Conservation (phyloP, 2,113 vertebrate genomes). For the Tupaia tana region DNA sequence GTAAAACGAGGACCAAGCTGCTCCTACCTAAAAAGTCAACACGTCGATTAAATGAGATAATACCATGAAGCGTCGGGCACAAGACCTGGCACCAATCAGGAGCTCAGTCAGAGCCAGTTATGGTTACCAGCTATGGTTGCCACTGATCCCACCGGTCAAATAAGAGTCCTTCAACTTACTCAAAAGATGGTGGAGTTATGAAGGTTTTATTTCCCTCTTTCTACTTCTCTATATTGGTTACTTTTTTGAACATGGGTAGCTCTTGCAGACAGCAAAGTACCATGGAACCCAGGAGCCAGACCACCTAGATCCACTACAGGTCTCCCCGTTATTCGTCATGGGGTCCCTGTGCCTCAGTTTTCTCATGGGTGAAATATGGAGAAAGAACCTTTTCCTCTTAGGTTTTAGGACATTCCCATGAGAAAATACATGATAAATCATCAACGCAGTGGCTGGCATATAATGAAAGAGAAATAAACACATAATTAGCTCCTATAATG, state of each 20-base stretch:
- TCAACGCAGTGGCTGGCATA: not conserved
- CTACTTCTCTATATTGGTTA: not conserved
- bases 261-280: not conserved
- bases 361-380: not conserved
- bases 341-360: not conserved
- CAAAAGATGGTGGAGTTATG: fast-evolving
- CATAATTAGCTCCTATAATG: not conserved
- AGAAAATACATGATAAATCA: not conserved
- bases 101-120: not conserved
- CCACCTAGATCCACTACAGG: not conserved
- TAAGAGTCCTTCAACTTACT: not conserved
- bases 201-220: not conserved
- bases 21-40: fast-evolving
- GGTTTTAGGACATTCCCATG: not conserved
- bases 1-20: too few relatives aligned
- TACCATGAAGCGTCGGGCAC: not conserved
- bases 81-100: too few relatives aligned
- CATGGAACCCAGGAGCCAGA: not conserved
- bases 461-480: not conserved
- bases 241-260: not conserved
- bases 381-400: too few relatives aligned
- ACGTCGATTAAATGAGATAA: not conserved
- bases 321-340: fast-evolving
- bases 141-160: not conserved
- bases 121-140: not conserved